Base-by-base conservation (phyloP, 2,113 vertebrate species). In the Solenodon paradoxus region DNA sequence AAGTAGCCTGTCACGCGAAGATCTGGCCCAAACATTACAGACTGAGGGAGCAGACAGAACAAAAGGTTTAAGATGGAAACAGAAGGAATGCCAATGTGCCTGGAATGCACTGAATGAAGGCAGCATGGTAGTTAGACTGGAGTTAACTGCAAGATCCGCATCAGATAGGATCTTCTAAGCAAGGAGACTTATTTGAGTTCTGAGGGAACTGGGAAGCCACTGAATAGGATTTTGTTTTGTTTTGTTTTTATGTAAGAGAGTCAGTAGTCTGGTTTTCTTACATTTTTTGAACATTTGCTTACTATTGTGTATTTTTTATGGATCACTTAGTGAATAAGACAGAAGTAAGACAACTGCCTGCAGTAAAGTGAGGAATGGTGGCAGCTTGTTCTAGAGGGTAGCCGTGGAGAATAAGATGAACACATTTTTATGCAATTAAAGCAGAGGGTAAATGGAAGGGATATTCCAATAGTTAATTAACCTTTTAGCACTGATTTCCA, bases 381-480 rank as follows among this genome's bases (percentile, higher is more conserved):
- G 8, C 38, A 55, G 9, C 28, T 88, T 81, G 16, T 26, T 85
- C 26, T 63, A 55, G 26, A 86, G 55, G n/a, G 5, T 38, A 77
- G 47, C 9, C 8, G 32, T 28, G 2, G 40, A 90, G 51, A 59
- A 61, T 40, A 85, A 90, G 28, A 55, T 42, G 19, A 16, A 69
- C 38, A 66, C 11, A 24, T 75, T 92, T 85, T 64, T 55, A 79
- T 53, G 63, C 7, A 78, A 30, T 57, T 80, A 90, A 93, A 92
- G 22, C 81, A 72, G 19, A 19, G 30, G 11, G 22, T 69, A 42
- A 88, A 78, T 45, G 32, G 55, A 75, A 84, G 45, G 5, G n/a
- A 38, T 84, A 81, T 80, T 85, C 49, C 38, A 91, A 68, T 49
- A 87, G n/a, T 91, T 95, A 74, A 80, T 84, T 95, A 93, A 92